Conservation (phyloP, 2,888 invertebrate species). For the Stenodema calcarata region DNA sequence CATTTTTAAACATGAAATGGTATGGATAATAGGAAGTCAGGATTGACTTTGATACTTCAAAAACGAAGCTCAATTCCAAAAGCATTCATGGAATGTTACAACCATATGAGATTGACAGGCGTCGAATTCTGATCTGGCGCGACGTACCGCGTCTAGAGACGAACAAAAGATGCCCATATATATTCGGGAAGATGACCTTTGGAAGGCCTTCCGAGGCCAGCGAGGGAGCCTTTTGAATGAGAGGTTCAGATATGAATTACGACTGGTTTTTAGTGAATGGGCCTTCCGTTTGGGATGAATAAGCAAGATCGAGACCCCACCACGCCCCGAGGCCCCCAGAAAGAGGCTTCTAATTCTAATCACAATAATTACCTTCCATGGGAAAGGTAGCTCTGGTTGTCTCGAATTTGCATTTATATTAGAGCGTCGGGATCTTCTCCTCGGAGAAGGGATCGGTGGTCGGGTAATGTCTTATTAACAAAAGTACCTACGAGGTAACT, state of each 20-base stretch:
- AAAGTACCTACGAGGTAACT: too few relatives aligned
- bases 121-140: background rate
- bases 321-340: constrained; percentile 7
- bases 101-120: too few relatives aligned
- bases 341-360: constrained; percentile 40
- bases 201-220: background rate
- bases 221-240: constrained; percentile 7
- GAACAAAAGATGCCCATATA: background rate
- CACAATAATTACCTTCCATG: constrained; percentile 41
- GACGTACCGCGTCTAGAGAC: background rate
- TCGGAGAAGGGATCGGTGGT: background rate
- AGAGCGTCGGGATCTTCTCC: background rate
- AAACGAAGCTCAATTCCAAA: too few relatives aligned
- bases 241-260: constrained; percentile 42
- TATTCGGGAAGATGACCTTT: constrained; percentile 1
- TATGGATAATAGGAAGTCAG: too few relatives aligned
- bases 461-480: background rate
- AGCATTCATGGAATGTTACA: too few relatives aligned
- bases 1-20: too few relatives aligned
- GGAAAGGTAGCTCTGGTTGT: constrained; percentile 34
- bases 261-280: constrained; percentile 45
- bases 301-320: constrained; percentile 25
- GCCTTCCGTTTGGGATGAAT: constrained; percentile 43
- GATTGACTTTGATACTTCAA: too few relatives aligned
- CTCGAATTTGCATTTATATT: constrained; percentile 45